Conservation (phyloP, 2,888 invertebrate genomes). For the Odontocerum albicorne region DNA sequence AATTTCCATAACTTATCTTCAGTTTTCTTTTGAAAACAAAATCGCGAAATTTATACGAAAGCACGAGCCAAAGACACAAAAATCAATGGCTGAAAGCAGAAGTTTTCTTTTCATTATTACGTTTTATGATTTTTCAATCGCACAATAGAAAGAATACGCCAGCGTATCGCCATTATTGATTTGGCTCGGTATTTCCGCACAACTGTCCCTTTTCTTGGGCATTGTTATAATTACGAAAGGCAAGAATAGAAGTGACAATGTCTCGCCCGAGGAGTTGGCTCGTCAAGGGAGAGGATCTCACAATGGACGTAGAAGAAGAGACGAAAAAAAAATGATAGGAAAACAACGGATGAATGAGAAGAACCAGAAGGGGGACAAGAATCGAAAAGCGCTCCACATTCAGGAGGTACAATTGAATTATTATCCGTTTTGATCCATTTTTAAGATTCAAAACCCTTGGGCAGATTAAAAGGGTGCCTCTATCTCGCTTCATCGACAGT, state of each 20-base stretch:
- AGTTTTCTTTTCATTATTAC: slow-evolving; percentile 13
- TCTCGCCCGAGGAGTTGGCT: slow-evolving; percentile 17
- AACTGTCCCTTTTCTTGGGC: slow-evolving; percentile 23
- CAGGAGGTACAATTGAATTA: slow-evolving; percentile 34
- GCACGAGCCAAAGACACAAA: slow-evolving; percentile 4
- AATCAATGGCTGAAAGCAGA: no score
- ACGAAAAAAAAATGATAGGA: slow-evolving; percentile 31
- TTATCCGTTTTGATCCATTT: slow-evolving; percentile 36
- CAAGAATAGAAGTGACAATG: slow-evolving; percentile 27
- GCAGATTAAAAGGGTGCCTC: slow-evolving; percentile 12
- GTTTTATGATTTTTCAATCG: slow-evolving; percentile 13
- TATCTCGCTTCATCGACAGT: slow-evolving; percentile 4
- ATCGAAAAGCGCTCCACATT: slow-evolving; percentile 34
- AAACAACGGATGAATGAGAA: slow-evolving; percentile 33
- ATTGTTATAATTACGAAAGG: slow-evolving; percentile 29
- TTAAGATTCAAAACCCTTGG: slow-evolving; percentile 32
- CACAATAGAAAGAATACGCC: slow-evolving; percentile 13
- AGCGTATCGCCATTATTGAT: slow-evolving; percentile 18
- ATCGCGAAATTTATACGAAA: no score
- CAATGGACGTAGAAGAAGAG: slow-evolving; percentile 21
- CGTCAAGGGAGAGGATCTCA: slow-evolving; percentile 14
- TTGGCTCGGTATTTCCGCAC: slow-evolving; percentile 21
- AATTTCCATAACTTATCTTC: no score
- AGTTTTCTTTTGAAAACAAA: no score
- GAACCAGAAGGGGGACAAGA: slow-evolving; percentile 29